These are phyloP conservation scores for Tetranychus cinnabarinus DNA, from an alignment of 1,140 invertebrate genomes.

Conservation along the genomic window DNA sequence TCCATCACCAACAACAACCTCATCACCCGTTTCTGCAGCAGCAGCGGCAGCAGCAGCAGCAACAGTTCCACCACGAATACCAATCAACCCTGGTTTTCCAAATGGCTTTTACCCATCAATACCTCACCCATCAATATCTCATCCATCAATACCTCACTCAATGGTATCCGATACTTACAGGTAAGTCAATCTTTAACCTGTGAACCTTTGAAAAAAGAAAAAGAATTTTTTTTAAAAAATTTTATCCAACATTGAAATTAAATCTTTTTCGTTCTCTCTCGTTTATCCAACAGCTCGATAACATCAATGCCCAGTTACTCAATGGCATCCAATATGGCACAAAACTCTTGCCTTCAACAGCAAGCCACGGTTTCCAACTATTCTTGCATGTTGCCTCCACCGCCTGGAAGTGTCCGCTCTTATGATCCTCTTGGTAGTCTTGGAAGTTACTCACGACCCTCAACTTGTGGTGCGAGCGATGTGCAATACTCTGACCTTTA, in stretches of 20 bases:
- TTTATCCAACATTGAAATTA: too few species aligned
- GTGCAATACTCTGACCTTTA: neutral
- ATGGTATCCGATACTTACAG: constrained; percentile 9
- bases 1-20: neutral
- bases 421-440: constrained; percentile 24
- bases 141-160: neutral
- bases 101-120: constrained; percentile 22
- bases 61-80: constrained; percentile 12
- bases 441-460: constrained; percentile 21
- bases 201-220: too few species aligned
- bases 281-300: neutral
- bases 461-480: constrained; percentile 18
- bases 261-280: too few species aligned
- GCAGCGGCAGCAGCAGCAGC: constrained; percentile 15
- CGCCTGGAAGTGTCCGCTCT: constrained; percentile 16
- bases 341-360: constrained; percentile 24
- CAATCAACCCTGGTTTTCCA: constrained; percentile 22
- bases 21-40: neutral
- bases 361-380: constrained; percentile 16
- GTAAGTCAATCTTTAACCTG: constrained; percentile 1
- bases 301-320: constrained; percentile 21
- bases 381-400: constrained; percentile 23
- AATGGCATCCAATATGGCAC: constrained; percentile 19
- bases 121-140: constrained; percentile 9
- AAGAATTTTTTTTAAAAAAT: too few species aligned